phyloP scores from a whole-genome alignment of 2,888 invertebrate genomes.

The Machimus rusticus region DNA sequence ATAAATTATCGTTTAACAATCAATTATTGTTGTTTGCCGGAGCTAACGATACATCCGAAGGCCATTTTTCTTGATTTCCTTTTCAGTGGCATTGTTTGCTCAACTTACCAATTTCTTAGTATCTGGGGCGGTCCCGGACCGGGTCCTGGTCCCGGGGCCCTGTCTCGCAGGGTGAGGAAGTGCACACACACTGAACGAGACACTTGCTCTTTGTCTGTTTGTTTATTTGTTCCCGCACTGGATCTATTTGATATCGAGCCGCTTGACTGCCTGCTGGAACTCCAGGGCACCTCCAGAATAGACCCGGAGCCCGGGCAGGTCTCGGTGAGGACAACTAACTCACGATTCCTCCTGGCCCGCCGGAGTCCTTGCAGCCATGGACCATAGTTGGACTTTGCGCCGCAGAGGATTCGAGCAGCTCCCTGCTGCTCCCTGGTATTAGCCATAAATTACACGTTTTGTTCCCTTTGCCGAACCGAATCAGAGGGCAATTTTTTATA shows the following conservation, averaged over 20 bases:
- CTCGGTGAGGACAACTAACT: not conserved
- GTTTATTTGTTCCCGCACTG: not conserved
- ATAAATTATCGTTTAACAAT: constrained; percentile 49
- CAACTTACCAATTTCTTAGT: constrained; percentile 31
- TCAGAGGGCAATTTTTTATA: constrained; percentile 45
- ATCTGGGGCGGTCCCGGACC: not conserved
- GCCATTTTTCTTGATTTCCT: constrained; percentile 44
- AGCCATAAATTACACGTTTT: constrained; percentile 46
- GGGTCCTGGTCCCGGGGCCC: not conserved
- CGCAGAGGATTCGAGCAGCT: not conserved
- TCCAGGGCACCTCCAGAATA: not conserved
- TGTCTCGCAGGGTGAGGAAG: not conserved
- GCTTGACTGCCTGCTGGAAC: constrained; percentile 37
- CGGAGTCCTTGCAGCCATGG: not conserved
- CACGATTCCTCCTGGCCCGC: not conserved
- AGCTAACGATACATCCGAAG: constrained; percentile 45
- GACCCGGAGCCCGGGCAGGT: not conserved
- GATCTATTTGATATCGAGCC: constrained; percentile 38
- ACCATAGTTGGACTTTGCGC: not conserved
- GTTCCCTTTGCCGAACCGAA: constrained; percentile 43
- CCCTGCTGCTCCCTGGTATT: constrained; percentile 39
- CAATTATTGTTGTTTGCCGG: constrained; percentile 46
- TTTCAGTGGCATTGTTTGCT: constrained; percentile 37
- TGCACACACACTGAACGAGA: not conserved
- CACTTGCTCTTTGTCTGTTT: constrained; percentile 29